phyloP scores from a whole-genome alignment of 1,140 invertebrate genomes.

The Trypoxylus dichotomus region DNA sequence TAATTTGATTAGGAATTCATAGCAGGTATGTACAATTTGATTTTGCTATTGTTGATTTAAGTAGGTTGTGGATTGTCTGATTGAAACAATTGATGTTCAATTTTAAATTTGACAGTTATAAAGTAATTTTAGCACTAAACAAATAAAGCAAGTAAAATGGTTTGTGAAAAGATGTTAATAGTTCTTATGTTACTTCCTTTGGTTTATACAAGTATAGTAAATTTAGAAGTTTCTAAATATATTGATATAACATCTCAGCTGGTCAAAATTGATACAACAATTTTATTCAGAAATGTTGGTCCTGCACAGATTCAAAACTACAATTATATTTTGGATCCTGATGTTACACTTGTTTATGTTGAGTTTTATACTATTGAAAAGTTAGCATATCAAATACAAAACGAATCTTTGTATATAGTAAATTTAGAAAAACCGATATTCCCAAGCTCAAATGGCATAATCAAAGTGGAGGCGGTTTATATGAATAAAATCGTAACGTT shows the following conservation, averaged over 20 bases:
- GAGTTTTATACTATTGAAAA: constrained; percentile 6
- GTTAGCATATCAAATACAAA: neutral
- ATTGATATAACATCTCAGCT: neutral
- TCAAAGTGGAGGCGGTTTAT: constrained; percentile 5
- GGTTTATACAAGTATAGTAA: neutral
- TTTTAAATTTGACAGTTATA: neutral
- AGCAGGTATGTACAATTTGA: constrained; percentile 27
- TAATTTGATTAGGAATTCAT: constrained; percentile 31
- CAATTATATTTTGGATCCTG: constrained; percentile 14
- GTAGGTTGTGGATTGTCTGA: neutral
- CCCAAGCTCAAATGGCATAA: neutral
- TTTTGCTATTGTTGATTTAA: neutral
- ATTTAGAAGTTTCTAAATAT: neutral
- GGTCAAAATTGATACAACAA: neutral
- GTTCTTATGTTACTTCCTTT: neutral
- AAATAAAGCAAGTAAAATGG: neutral
- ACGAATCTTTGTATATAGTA: constrained; percentile 7
- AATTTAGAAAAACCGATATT: constrained; percentile 9
- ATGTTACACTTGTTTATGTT: neutral
- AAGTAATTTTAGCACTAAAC: neutral
- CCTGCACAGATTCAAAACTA: neutral
- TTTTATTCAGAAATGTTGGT: constrained; percentile 5
- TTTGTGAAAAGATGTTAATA: constrained; percentile 5
- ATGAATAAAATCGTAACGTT: constrained; percentile 15
- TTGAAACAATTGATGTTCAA: neutral